Conservation (phyloP, 2,113 vertebrate species). For the Cichladusa arquata region DNA sequence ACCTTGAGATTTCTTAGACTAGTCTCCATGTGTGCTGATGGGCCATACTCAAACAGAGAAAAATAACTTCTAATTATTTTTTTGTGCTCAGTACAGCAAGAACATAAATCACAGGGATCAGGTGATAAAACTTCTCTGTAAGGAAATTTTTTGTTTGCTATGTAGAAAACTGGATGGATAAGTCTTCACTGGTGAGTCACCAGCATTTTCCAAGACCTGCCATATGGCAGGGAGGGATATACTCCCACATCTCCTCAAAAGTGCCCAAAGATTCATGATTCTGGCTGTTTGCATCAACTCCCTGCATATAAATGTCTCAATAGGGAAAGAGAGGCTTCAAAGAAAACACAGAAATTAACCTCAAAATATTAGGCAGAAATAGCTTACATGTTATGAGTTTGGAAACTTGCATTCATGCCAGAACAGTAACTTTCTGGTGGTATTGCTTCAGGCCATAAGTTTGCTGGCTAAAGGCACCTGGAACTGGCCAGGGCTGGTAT, state of each 20-base stretch:
- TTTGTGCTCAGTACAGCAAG: not conserved
- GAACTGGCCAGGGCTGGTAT: not conserved
- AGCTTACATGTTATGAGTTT: not conserved
- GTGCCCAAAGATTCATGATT: not conserved
- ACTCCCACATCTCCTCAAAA: not conserved
- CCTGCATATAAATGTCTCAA: not conserved
- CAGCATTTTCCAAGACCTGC: not conserved
- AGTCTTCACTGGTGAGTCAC: not conserved
- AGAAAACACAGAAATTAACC: not conserved
- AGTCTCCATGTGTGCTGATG: accelerated
- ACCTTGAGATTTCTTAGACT: not conserved
- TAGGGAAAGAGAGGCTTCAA: not conserved
- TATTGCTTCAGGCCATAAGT: not conserved
- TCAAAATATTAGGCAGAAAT: not conserved
- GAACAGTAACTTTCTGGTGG: not conserved
- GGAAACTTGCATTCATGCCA: not conserved
- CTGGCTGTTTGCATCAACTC: not conserved
- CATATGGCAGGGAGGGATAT: not conserved
- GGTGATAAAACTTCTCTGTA: not conserved
- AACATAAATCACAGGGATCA: accelerated
- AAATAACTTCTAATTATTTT: not conserved
- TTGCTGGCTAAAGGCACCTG: not conserved
- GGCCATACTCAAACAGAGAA: too few relatives aligned
- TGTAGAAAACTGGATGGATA: not conserved
- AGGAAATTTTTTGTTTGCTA: not conserved